phyloP scores from a whole-genome alignment of 2,113 vertebrate genomes.

The Strix aluco region DNA sequence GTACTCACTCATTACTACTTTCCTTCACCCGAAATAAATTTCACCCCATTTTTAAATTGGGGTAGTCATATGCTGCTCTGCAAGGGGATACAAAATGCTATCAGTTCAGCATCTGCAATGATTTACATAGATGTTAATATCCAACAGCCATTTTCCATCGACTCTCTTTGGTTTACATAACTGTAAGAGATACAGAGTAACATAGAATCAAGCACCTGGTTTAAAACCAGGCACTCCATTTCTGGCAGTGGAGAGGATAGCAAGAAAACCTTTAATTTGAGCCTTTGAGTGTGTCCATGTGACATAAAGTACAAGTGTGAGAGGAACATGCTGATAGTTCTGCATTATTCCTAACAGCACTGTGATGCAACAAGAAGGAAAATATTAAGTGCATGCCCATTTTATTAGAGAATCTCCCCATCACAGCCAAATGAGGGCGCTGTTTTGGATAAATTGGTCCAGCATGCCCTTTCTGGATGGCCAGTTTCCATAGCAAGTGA shows the following conservation, averaged over 20 bases:
- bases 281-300: conserved; percentile 36
- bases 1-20: background rate
- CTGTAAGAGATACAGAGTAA: background rate
- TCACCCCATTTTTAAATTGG: background rate
- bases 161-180: background rate
- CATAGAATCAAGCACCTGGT: background rate
- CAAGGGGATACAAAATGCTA: background rate
- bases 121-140: background rate
- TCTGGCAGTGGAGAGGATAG: background rate
- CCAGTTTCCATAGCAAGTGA: background rate
- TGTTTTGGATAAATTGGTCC: background rate
- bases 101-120: background rate
- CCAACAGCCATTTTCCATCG: background rate
- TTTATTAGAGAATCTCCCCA: background rate
- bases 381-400: background rate
- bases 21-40: background rate
- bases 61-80: background rate
- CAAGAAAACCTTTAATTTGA: conserved; percentile 38
- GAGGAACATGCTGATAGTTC: conserved; percentile 17
- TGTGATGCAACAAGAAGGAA: background rate
- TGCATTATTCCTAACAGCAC: background rate
- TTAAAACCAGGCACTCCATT: conserved; percentile 29
- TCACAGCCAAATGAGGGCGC: background rate
- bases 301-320: background rate
- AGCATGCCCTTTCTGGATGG: background rate